These are phyloP conservation scores for Percina caprodes DNA, from an alignment of 2,113 vertebrate genomes.

Conservation along the genomic window DNA sequence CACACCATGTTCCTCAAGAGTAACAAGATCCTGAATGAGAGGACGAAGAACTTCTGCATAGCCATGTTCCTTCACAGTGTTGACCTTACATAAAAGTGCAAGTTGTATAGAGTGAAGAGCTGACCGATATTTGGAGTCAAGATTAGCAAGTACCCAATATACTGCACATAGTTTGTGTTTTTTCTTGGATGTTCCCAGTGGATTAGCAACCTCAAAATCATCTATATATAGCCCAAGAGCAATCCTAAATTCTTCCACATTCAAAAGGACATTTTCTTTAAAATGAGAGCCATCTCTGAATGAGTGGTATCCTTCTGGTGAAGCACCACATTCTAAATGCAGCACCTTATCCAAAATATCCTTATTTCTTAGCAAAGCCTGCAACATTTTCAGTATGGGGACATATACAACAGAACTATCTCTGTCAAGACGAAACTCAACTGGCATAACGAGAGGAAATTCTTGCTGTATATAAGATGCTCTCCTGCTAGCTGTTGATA, in stretches of 20 bases:
- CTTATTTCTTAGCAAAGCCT: background rate
- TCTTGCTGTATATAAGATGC: background rate
- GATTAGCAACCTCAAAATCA: too few relatives aligned
- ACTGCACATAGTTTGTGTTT: background rate
- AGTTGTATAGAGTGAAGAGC: background rate
- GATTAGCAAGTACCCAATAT: conserved; percentile 1
- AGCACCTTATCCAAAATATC: background rate
- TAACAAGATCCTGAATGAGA: conserved; percentile 7
- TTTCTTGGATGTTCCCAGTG: too few relatives aligned
- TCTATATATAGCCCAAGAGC: too few relatives aligned
- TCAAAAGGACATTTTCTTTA: conserved; percentile 3
- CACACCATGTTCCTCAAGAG: conserved; percentile 5
- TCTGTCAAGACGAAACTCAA: background rate
- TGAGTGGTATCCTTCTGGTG: background rate
- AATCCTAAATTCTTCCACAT: background rate
- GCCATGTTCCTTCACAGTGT: background rate
- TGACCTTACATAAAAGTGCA: background rate
- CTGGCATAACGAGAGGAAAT: background rate
- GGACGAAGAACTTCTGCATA: background rate
- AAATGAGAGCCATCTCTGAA: conserved; percentile 5
- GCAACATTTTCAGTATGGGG: background rate
- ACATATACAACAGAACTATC: background rate
- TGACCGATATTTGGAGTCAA: background rate
- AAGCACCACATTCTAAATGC: background rate
- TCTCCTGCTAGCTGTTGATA: background rate